These are phyloP conservation scores for Hypomecis atomaria DNA, from an alignment of 2,888 invertebrate genomes.

Conservation along the genomic window DNA sequence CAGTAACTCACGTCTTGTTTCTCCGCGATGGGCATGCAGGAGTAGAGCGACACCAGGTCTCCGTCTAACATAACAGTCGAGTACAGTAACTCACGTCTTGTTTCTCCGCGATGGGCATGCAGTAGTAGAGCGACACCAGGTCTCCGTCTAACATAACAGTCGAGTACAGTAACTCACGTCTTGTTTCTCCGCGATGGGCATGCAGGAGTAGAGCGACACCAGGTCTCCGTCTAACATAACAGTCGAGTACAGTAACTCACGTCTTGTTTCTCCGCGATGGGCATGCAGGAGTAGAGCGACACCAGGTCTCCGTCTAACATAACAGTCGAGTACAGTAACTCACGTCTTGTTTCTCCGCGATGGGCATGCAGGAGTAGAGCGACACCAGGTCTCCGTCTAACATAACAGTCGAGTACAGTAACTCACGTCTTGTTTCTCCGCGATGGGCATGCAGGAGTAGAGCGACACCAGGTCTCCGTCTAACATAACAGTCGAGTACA, in stretches of 20 bases:
- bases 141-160: constrained; percentile 92
- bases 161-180: constrained; percentile 83
- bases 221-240: constrained; percentile 94
- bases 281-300: constrained; percentile 91
- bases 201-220: constrained; percentile 91
- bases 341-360: constrained; percentile 92
- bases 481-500: constrained; percentile 67
- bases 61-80: constrained; percentile 89
- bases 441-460: constrained; percentile 90
- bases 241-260: constrained; percentile 56
- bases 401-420: not conserved
- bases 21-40: constrained; percentile 91
- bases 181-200: constrained; percentile 92
- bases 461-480: constrained; percentile 97
- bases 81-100: constrained; percentile 85
- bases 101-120: constrained; percentile 92
- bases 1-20: constrained; percentile 87
- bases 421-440: constrained; percentile 91
- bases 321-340: constrained; percentile 39
- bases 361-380: constrained; percentile 91
- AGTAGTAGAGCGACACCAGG: constrained; percentile 92
- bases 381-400: constrained; percentile 98
- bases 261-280: constrained; percentile 93
- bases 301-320: constrained; percentile 96
- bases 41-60: constrained; percentile 94